Evolutionary conservation across 2,888 invertebrate genomes (phyloP), one percentile per base, ranked within the genome.

Genomic region (Byasa hedistus): DNA sequence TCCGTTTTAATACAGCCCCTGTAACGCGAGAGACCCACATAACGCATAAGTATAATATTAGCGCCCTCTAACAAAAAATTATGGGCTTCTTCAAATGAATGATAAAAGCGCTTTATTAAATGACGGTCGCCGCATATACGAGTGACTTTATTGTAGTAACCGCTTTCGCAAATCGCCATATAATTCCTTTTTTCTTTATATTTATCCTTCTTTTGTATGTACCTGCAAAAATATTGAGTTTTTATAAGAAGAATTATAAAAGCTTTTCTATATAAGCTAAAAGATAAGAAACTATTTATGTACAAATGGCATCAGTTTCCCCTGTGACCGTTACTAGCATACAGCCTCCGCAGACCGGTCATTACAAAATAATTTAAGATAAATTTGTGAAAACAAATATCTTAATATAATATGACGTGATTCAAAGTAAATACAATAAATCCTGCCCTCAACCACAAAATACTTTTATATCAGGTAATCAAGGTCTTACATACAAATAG

Each of bases 1-100:
- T 92, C 86, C 24, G 94, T 86, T 76, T 92, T 92, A 69, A 94
- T 84, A 64, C 77, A 85, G 15, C 94, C 94, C 61, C 84, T 84
- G 73, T 86, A 93, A 70, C 92, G 86, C 21, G 79, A 84, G 19
- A 94, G 76, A 3, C 92, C 94, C 44, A 95, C 82, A 76, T 94
- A 94, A 70, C 95, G 87, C 80, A 94, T 83, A 22, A 95, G 78
- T 19, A 94, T 78, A 68, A 95, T 84, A 80, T 93, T 94, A 12
- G 93, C 92, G 44, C 94, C 94, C 86, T 94, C 94, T n/a, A 93
- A 88, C 61, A 94, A 80, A 68, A 94, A 88, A 72, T 92, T 83
- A 61, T 81, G 83, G n/a, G 92, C 85, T 27, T 84, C 86, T 55
- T 85, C 83, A 62, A 93, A 88, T 48, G 89, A 81, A 75, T 94